Percentiles rank a stretch among this genome's conserved stretches.
Conservation (phyloP, 2,888 invertebrate genomes). For the Arctia plantaginis region DNA sequence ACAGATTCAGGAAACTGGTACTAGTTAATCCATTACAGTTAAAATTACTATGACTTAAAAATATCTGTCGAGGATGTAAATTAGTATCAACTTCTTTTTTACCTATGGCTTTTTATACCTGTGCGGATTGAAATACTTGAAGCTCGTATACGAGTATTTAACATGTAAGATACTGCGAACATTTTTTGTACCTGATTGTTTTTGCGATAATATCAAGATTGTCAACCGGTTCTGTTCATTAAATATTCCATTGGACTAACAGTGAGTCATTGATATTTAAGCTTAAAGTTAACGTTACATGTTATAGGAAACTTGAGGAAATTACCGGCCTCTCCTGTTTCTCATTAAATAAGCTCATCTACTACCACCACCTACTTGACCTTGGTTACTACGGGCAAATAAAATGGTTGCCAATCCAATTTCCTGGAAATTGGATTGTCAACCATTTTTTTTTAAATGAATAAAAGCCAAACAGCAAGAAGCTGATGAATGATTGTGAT, state of each 20-base stretch:
- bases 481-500: not conserved
- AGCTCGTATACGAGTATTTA: not conserved
- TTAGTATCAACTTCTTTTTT: not conserved
- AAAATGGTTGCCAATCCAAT: no score
- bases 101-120: not conserved
- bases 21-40: not conserved
- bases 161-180: conserved; percentile 15
- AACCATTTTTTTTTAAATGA: no score
- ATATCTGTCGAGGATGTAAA: not conserved
- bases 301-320: not conserved
- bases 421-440: no score
- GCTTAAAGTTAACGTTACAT: not conserved
- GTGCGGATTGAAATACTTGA: not conserved
- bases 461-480: no score
- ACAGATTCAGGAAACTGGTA: no score
- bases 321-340: not conserved
- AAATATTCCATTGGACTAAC: conserved; percentile 4
- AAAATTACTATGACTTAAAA: conserved; percentile 15
- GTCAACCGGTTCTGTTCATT: conserved; percentile 33
- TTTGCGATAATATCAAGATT: conserved; percentile 42
- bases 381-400: no score
- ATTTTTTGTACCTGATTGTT: conserved; percentile 39
- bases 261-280: conserved; percentile 15
- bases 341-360: not conserved
- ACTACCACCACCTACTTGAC: not conserved